Percentiles rank a stretch among this genome's conserved stretches.
Evolutionary conservation across 2,797 vertebrate genomes (phyloP).

Genomic region (Kryptopterus vitreolus): DNA sequence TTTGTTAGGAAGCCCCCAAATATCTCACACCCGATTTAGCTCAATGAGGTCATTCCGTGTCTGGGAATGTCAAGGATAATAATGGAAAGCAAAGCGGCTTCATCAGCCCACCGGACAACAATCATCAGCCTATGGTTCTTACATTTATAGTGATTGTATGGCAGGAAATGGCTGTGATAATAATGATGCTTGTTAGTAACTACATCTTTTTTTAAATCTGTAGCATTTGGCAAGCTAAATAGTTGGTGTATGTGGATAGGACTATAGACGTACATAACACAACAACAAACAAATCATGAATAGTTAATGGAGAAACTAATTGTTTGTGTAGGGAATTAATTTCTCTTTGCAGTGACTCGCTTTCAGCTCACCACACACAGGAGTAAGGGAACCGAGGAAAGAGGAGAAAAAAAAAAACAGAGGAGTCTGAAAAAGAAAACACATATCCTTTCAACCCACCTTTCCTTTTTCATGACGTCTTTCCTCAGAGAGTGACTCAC

Average conservation of each 20-base stretch:
- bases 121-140: neutral
- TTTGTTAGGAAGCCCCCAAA: constrained; percentile 52
- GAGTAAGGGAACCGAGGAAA: constrained; percentile 23
- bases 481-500: constrained; percentile 17
- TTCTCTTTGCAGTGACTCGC: constrained; percentile 37
- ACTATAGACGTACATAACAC: neutral
- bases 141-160: neutral
- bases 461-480: constrained; percentile 28
- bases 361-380: constrained; percentile 11
- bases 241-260: neutral
- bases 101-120: constrained; percentile 10
- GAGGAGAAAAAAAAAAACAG: too few relatives aligned
- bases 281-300: neutral
- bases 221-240: neutral
- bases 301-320: neutral
- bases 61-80: constrained; percentile 40
- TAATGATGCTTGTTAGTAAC: neutral
- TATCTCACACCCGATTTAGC: constrained; percentile 34
- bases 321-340: neutral
- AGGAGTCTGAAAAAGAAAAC: constrained; percentile 45
- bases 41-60: constrained; percentile 32
- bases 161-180: neutral
- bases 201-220: neutral
- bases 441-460: constrained; percentile 30
- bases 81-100: constrained; percentile 48